Base-by-base conservation (phyloP, 2,888 invertebrate species). In the Coelinius sp. region DNA sequence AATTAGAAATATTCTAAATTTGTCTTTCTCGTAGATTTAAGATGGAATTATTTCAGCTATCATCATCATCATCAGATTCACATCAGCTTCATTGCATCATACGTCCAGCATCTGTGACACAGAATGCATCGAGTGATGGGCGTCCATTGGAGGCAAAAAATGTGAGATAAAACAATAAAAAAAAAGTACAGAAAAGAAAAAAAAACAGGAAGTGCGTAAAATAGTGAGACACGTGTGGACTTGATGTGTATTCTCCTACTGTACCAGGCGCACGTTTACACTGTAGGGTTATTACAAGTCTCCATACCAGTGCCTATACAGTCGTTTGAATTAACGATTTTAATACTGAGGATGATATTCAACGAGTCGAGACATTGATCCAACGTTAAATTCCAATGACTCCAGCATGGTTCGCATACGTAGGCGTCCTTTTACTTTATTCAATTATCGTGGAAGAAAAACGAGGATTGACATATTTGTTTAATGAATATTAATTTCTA, bases 351-450 rank as follows among this genome's bases (percentile, higher is more conserved):
- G 12, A 22, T 52, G 20, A n/a, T n/a, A 49, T 20, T 59, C 59
- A 35, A 1, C 35, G 27, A 17, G 35, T 14, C 20, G 31, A 14
- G 35, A 59, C 59, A 59, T 59, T 25, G 59, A 59, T 59, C 17
- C 35, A 59, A 2, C 25, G 56, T 14, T 56, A 14, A 35, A 59
- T 59, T 59, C 59, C 31, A 20, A 49, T 49, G 49, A 5, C 49
- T 46, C 12, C 20, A 7, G 10, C 17, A 59, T 59, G 31, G 31
- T 59, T 59, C 59, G 59, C 14, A 35, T 31, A 35, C 59, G 35
- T 59, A 8, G 59, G 59, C 20, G 35, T 59, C 35, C 25, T 5
- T 17, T 59, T 59, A 59, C 59, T 59, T 59, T 7, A 59, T 59
- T 35, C 14, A 17, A 25, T 27, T 27, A 59, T 31, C 31, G 31